Base-by-base conservation (phyloP, 1,140 invertebrate genomes). In the Zaprionus tsacasi region DNA sequence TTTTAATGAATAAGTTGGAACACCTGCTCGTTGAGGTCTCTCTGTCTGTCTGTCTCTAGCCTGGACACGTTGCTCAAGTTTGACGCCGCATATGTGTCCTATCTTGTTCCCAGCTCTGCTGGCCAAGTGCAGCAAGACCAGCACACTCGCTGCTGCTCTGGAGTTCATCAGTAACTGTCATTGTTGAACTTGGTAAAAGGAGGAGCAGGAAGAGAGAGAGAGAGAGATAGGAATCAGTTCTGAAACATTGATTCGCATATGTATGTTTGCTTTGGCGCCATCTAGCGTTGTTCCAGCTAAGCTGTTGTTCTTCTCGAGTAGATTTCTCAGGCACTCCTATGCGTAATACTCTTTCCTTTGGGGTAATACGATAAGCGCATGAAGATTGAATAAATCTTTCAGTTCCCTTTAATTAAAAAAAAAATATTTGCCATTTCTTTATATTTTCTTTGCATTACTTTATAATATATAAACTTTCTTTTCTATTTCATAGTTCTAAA, bases 1-100 rank as follows among this genome's bases (percentile, higher is more conserved):
- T 88, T 88, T 87, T 88, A 87, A 87, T 87, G 82, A 87, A 87
- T 88, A 87, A 87, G 79, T 83, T 79, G 80, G 77, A 88, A 88
- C 82, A 87, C 82, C 82, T 87, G 82, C 79, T 88, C 82, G 76
- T 65, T 67, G 45, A 50, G 45, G 17, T 50, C 45, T 50, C 57
- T 13, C n/a, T 79, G 68, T 78, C 68, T 70, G 55, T 40, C 73
- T 60, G 72, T 45, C 43, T 54, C 50, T 63, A 52, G 43, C 60
- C 70, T 67, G 82, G 70, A 68, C 72, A 50, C 27, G 60, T 61
- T 76, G 52, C 83, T 87, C 79, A 79, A 87, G 79, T 82, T 60
- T 79, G 69, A 73, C 65, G 82, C 55, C 52, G 52, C 73, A 68
- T 77, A 65, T 88, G 83, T 87, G 83, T 78, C 76, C 73, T 88